A percentile compares a stretch with the other conserved stretches of the same genome.
Evolutionary conservation across 2,888 invertebrate genomes (phyloP).

Genomic region (Panopea generosa): DNA sequence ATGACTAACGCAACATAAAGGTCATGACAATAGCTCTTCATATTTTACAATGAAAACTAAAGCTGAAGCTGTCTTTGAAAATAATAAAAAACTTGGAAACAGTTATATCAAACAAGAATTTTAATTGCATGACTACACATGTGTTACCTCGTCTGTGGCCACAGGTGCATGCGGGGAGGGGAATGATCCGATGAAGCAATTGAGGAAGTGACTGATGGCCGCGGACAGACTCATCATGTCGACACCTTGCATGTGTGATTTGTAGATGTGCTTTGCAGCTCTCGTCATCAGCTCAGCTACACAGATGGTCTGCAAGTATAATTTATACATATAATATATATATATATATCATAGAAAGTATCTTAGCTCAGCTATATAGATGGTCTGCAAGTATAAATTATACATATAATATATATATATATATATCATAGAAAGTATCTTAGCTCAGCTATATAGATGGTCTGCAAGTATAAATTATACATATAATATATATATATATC

Average conservation of each 20-base stretch:
- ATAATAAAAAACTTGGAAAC: too few species aligned
- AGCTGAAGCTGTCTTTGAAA: too few species aligned
- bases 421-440: too few species aligned
- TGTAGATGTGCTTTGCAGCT: slow-evolving; percentile 97
- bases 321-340: not conserved
- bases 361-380: slow-evolving; percentile 95
- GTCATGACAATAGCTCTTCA: too few species aligned
- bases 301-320: slow-evolving; percentile 91
- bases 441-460: slow-evolving; percentile 95
- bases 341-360: too few species aligned
- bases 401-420: not conserved
- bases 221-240: slow-evolving; percentile 96
- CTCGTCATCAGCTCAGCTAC: slow-evolving; percentile 95
- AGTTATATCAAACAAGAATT: too few species aligned
- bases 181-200: slow-evolving; percentile 95
- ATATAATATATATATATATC: too few species aligned
- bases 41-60: too few species aligned
- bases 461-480: too few species aligned
- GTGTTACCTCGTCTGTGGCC: slow-evolving; percentile 90
- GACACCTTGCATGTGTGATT: slow-evolving; percentile 94
- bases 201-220: slow-evolving; percentile 97
- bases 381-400: slow-evolving; percentile 89
- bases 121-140: too few species aligned
- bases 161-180: slow-evolving; percentile 89
- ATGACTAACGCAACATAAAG: too few species aligned